These are phyloP conservation scores for Chiroxiphia lanceolata DNA, from an alignment of 2,797 vertebrate species.

Conservation along the genomic window DNA sequence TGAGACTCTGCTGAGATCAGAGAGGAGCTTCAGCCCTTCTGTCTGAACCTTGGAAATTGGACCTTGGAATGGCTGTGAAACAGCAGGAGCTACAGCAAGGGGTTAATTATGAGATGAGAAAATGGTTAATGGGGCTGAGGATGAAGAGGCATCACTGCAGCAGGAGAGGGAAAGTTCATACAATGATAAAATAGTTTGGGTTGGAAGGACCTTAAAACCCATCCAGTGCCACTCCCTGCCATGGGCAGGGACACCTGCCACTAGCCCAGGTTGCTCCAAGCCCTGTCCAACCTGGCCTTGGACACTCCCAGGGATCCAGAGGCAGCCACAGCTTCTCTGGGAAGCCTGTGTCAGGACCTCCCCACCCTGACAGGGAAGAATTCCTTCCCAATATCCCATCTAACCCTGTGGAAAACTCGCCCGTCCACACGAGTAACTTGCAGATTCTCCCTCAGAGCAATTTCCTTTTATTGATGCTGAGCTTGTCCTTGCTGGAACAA, in stretches of 20 bases:
- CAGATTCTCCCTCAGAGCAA: not conserved
- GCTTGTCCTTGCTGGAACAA: not conserved
- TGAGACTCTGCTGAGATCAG: not conserved
- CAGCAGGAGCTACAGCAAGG: not conserved
- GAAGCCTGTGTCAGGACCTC: not conserved
- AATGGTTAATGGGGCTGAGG: not conserved
- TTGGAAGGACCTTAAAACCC: accelerated
- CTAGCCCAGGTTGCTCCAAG: not conserved
- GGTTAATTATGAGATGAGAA: accelerated
- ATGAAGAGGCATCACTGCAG: accelerated
- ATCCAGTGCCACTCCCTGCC: not conserved
- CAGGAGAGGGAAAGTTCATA: not conserved
- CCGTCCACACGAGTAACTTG: not conserved
- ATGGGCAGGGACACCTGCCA: not conserved
- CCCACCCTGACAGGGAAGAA: accelerated
- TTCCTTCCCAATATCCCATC: not conserved
- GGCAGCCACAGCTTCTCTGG: not conserved
- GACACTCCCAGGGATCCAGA: not conserved
- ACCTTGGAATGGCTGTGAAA: not conserved
- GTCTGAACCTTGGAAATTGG: not conserved
- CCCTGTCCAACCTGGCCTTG: accelerated
- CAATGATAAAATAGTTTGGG: not conserved
- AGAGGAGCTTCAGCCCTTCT: not conserved
- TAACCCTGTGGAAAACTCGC: accelerated
- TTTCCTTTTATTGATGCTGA: slow-evolving; percentile 21